Conservation (phyloP, 2,888 invertebrate species). For the Myopa testacea region DNA sequence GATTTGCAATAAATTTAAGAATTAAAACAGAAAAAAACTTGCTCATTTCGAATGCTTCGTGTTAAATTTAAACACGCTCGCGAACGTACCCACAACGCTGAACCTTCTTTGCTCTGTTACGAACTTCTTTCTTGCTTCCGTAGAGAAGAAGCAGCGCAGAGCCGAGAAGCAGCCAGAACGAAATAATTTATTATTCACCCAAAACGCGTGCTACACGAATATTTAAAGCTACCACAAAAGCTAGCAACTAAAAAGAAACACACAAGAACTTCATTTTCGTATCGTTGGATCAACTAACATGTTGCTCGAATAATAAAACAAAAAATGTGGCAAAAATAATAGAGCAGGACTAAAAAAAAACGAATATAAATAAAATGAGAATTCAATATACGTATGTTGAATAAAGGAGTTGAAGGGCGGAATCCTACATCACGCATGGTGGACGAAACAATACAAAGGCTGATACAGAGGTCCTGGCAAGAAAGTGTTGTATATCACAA, state of each 20-base stretch:
- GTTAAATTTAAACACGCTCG: not conserved
- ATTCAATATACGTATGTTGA: too few relatives aligned
- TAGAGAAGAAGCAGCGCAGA: not conserved
- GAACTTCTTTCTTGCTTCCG: not conserved
- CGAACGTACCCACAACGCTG: too few relatives aligned
- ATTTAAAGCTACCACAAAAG: not conserved
- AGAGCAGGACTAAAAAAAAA: not conserved
- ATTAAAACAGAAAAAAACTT: not conserved
- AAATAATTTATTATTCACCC: slow-evolving; percentile 7
- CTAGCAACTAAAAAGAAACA: not conserved
- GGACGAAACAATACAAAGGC: too few relatives aligned
- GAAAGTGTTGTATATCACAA: too few relatives aligned
- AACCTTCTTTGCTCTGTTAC: not conserved
- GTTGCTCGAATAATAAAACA: not conserved
- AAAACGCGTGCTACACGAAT: slow-evolving; percentile 16
- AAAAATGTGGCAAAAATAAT: slow-evolving; percentile 1
- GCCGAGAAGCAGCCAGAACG: not conserved
- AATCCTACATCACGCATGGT: too few relatives aligned
- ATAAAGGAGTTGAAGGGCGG: too few relatives aligned
- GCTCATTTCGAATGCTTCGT: not conserved
- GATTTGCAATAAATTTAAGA: slow-evolving; percentile 55
- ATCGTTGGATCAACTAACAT: slow-evolving; percentile 15
- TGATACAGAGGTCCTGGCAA: too few relatives aligned
- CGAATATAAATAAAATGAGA: slow-evolving; percentile 3
- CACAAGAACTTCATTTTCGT: not conserved